Base-by-base conservation (phyloP, 2,797 vertebrate genomes). In the Tragopan temminckii region DNA sequence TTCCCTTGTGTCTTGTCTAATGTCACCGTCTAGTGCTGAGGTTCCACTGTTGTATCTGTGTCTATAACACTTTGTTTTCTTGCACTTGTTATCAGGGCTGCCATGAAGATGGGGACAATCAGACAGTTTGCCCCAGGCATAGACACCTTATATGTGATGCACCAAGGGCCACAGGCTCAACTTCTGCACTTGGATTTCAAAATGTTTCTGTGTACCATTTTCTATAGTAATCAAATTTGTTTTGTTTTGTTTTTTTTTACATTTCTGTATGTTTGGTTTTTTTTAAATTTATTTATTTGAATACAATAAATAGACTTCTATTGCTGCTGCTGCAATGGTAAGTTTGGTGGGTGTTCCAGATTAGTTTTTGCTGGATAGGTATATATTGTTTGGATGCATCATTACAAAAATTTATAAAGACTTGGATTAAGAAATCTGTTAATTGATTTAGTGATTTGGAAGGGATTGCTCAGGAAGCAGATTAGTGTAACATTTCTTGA, bases 231-330 rank as follows among this genome's bases (percentile, higher is more conserved):
- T 50, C 29, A n/a, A n/a, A 55, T 33, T 33, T n/a, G 18, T 55
- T n/a, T n/a, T 17, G 3, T 11, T 42, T 15, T n/a, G n/a, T n/a
- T 29, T 10, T 50, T 29, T 50, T 69, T 38, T 4, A 43, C 11
- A 18, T 33, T 80, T 63, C 57, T 35, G 4, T 36, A 68, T 11
- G 1, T 36, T 8, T 78, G n/a, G n/a, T 67, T 87, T 89, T 71
- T 80, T 8, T 75, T 74, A n/a, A n/a, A n/a, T 85, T 89, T 71
- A 67, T 88, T 91, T 72, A 14, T 57, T 57, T 81, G 46, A 85
- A 40, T 59, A 40, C 13, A 5, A 40, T 70, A 88, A 43, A 13
- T 12, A 90, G 57, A 55, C n/a, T 10, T 80, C 31, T 77, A 0
- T 46, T 78, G 33, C 55, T 95, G 33, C 67, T 63, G 36, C 42